These are phyloP conservation scores for Brachypalpus laphriformis DNA, from an alignment of 2,888 invertebrate genomes.

Conservation along the genomic window DNA sequence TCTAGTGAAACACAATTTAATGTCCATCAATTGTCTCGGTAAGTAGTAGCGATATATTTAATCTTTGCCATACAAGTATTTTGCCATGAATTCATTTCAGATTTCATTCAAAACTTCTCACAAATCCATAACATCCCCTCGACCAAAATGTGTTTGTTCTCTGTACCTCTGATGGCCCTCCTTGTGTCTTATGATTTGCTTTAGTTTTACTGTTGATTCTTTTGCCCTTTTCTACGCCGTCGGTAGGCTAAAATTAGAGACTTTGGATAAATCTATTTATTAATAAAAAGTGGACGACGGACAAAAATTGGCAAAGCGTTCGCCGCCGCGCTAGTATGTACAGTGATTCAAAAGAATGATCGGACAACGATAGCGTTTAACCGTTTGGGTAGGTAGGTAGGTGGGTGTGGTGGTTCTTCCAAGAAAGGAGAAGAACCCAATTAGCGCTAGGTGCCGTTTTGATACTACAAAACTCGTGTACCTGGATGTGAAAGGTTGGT, in stretches of 20 bases:
- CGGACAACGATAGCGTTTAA: too few species aligned
- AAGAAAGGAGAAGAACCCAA: too few species aligned
- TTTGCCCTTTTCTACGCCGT: slow-evolving; percentile 46
- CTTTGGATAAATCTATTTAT: slow-evolving; percentile 39
- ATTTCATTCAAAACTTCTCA: slow-evolving; percentile 46
- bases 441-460: too few species aligned
- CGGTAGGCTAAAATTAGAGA: slow-evolving; percentile 51
- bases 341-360: too few species aligned
- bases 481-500: too few species aligned
- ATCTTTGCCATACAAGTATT: neutral
- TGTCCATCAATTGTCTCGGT: slow-evolving; percentile 68
- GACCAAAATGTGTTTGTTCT: neutral
- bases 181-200: slow-evolving; percentile 14
- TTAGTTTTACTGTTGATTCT: neutral
- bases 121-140: neutral
- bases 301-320: slow-evolving; percentile 34
- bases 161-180: neutral
- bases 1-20: slow-evolving; percentile 47
- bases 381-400: too few species aligned
- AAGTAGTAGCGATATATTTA: slow-evolving; percentile 22
- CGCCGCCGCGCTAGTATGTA: slow-evolving; percentile 35
- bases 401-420: too few species aligned
- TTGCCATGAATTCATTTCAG: slow-evolving; percentile 49
- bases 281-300: slow-evolving; percentile 4
- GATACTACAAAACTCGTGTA: too few species aligned